A percentile compares a stretch with the other conserved stretches of the same genome.
Evolutionary conservation across 2,113 vertebrate genomes (phyloP).

Genomic region (Poeciliopsis retropinna): DNA sequence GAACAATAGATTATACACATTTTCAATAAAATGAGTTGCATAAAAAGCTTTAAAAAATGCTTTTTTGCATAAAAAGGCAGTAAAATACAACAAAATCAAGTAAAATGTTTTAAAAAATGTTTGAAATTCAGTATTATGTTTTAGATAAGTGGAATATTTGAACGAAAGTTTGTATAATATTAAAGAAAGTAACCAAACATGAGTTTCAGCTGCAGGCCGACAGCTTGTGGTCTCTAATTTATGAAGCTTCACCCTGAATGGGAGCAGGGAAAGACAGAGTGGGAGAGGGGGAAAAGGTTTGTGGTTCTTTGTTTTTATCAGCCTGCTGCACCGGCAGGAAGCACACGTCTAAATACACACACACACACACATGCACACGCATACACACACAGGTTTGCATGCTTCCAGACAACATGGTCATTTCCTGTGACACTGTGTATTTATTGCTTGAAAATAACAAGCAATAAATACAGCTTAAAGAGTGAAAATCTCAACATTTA

Average conservation of each 20-base stretch:
- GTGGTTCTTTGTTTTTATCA: conserved; percentile 72
- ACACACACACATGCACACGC: conserved; percentile 13
- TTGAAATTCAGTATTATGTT: not conserved
- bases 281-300: conserved; percentile 48
- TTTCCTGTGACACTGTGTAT: conserved; percentile 6
- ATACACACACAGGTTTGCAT: conserved; percentile 22
- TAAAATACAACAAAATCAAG: no score
- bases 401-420: conserved; percentile 16
- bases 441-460: not conserved
- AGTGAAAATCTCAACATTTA: conserved; percentile 1
- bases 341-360: conserved; percentile 44
- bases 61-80: no score
- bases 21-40: no score
- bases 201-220: conserved; percentile 37
- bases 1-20: no score
- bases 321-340: conserved; percentile 65
- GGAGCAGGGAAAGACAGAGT: conserved; percentile 48
- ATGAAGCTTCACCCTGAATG: conserved; percentile 57
- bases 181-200: not conserved
- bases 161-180: not conserved
- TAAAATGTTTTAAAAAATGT: no score
- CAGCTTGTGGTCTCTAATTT: conserved; percentile 67
- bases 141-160: not conserved
- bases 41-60: no score
- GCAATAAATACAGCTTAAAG: not conserved